Percentiles rank a stretch among this genome's conserved stretches.
Evolutionary conservation across 1,140 invertebrate genomes (phyloP).

Genomic region (Anadara kagoshimensis): DNA sequence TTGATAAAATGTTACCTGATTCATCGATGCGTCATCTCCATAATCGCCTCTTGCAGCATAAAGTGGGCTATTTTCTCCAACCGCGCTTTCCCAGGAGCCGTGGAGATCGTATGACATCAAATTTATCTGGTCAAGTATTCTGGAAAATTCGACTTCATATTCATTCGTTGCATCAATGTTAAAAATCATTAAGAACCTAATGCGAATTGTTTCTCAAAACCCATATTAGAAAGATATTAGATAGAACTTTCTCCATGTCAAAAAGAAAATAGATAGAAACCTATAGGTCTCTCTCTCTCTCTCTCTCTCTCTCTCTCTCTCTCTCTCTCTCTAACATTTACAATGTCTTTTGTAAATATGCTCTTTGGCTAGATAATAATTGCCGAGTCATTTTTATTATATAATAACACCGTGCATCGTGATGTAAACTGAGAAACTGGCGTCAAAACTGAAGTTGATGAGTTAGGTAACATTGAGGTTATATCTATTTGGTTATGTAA

Average conservation of each 20-base stretch:
- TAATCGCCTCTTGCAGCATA: constrained; percentile 36
- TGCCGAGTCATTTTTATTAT: background rate
- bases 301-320: too few relatives aligned
- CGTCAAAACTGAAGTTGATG: background rate
- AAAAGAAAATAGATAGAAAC: too few relatives aligned
- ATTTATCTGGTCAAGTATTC: constrained; percentile 96
- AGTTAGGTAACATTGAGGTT: background rate
- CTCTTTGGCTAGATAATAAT: too few relatives aligned
- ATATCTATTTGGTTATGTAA: too few relatives aligned
- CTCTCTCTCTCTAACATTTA: too few relatives aligned
- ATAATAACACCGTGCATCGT: too few relatives aligned
- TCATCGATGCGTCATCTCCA: background rate
- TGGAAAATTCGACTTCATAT: constrained; percentile 72
- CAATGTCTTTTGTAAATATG: too few relatives aligned
- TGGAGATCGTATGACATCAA: constrained; percentile 93
- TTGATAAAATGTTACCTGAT: background rate
- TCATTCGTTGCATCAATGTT: background rate
- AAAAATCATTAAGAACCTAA: background rate
- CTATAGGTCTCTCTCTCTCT: too few relatives aligned
- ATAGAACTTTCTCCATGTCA: background rate
- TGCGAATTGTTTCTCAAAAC: background rate
- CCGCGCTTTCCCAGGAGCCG: constrained; percentile 94
- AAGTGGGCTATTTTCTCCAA: constrained; percentile 75
- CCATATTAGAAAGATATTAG: too few relatives aligned
- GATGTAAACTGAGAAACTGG: background rate